Conservation (phyloP, 2,888 invertebrate genomes). For the Agrotis ipsilon region DNA sequence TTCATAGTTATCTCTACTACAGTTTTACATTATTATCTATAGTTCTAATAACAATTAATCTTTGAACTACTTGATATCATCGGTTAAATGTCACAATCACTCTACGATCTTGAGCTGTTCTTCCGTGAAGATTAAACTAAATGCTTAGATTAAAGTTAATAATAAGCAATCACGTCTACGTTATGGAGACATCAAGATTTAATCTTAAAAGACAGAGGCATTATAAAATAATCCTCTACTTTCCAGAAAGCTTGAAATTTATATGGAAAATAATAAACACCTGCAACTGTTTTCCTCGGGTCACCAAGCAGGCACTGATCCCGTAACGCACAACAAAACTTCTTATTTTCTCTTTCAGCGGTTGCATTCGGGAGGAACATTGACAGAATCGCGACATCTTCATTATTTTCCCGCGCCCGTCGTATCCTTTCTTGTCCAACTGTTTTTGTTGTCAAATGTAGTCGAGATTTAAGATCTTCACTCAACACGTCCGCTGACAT, state of each 20-base stretch:
- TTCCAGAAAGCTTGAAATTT: slow-evolving; percentile 14
- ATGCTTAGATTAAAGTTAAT: not conserved
- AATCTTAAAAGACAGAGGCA: not conserved
- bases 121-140: slow-evolving; percentile 4
- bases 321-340: slow-evolving; percentile 95
- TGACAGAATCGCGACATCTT: slow-evolving; percentile 96
- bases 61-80: slow-evolving; percentile 10
- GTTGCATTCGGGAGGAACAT: slow-evolving; percentile 95
- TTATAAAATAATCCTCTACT: slow-evolving; percentile 20
- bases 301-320: slow-evolving; percentile 95
- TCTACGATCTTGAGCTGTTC: slow-evolving; percentile 14
- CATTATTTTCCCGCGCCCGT: slow-evolving; percentile 95
- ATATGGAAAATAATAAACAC: slow-evolving; percentile 84
- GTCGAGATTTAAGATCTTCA: slow-evolving; percentile 94
- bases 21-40: slow-evolving; percentile 10
- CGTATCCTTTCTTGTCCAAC: slow-evolving; percentile 96
- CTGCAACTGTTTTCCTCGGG: slow-evolving; percentile 94
- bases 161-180: slow-evolving; percentile 20
- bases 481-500: slow-evolving; percentile 95
- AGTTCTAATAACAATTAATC: slow-evolving; percentile 1
- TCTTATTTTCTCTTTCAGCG: slow-evolving; percentile 92
- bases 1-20: slow-evolving; percentile 44
- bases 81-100: slow-evolving; percentile 17
- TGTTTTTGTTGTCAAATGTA: slow-evolving; percentile 94
- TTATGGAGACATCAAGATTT: slow-evolving; percentile 17